Evolutionary conservation across 2,888 invertebrate genomes (phyloP).

Genomic region (Cataglyphis albicans): DNA sequence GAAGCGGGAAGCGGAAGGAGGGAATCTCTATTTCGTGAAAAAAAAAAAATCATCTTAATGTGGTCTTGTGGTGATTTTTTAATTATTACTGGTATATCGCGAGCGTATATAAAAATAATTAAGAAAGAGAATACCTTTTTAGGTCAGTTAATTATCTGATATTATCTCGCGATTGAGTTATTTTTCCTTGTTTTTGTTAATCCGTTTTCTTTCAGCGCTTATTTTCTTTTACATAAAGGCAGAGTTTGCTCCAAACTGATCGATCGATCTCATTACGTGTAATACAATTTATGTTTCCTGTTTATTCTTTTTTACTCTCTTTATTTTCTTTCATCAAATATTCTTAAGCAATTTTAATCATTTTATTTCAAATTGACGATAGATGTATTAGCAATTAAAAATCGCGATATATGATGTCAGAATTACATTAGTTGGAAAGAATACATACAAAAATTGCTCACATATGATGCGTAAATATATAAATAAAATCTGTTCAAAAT

Average conservation of each 20-base stretch:
- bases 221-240: neutral
- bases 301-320: neutral
- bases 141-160: conserved; percentile 20
- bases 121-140: neutral
- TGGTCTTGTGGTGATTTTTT: neutral
- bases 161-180: conserved; percentile 7
- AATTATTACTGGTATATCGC: neutral
- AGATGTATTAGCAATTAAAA: neutral
- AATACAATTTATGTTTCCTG: neutral
- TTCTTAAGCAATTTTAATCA: neutral
- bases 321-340: neutral
- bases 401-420: neutral
- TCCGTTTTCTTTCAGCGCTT: neutral
- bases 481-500: neutral
- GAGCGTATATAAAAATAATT: conserved; percentile 9
- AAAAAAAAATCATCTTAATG: neutral
- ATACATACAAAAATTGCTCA: neutral
- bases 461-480: neutral
- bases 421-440: neutral
- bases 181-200: conserved; percentile 8
- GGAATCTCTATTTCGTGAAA: neutral
- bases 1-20: neutral
- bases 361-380: neutral
- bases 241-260: neutral
- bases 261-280: neutral